phyloP scores from a whole-genome alignment of 2,797 vertebrate species.

The Rousettus madagascariensis region DNA sequence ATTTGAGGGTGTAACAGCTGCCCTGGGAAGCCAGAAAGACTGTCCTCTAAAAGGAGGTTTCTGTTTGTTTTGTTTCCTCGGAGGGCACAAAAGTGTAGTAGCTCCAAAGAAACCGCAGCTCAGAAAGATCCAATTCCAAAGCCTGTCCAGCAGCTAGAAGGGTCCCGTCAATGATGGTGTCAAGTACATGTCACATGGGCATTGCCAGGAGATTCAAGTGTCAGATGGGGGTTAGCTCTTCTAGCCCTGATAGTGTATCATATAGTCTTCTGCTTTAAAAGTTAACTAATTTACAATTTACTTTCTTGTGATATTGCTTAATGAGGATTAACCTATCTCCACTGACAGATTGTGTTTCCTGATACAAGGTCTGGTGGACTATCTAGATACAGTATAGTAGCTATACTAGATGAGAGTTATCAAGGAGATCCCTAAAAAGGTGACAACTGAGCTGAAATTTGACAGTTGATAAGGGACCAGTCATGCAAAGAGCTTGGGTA shows the following conservation, averaged over 20 bases:
- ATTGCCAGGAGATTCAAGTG: background rate
- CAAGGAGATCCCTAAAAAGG: background rate
- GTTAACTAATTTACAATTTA: constrained; percentile 8
- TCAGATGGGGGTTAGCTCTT: background rate
- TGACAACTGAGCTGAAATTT: background rate
- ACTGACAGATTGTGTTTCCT: background rate
- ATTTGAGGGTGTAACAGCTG: background rate
- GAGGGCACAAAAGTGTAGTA: background rate
- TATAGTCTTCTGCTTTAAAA: background rate
- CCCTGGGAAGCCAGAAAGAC: background rate
- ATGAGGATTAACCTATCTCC: background rate
- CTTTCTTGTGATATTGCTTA: background rate
- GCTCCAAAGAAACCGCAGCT: background rate
- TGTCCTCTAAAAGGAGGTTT: background rate
- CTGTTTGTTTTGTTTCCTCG: background rate
- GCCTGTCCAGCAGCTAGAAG: background rate
- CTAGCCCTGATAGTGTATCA: background rate
- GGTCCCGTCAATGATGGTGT: background rate
- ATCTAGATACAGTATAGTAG: background rate
- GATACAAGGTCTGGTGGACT: background rate
- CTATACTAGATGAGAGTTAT: background rate
- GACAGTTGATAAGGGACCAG: background rate
- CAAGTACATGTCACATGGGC: background rate
- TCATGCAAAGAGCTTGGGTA: background rate
- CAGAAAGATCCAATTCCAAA: background rate